These are phyloP conservation scores for Chymomyza costata DNA, from an alignment of 1,140 invertebrate genomes.

Conservation along the genomic window DNA sequence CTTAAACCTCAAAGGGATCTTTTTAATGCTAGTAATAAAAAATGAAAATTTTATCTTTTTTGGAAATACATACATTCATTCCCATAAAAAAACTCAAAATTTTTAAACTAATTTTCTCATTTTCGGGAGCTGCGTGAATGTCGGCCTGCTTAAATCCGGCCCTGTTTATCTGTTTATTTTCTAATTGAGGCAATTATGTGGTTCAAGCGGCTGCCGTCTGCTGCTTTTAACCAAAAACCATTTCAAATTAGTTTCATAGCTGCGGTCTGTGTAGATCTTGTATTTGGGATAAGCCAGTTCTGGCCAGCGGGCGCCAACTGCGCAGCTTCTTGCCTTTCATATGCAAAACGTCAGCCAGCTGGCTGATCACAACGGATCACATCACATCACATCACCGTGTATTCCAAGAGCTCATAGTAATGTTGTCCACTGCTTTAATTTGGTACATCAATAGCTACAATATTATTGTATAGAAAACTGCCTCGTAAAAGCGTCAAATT, in stretches of 20 bases:
- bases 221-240: no score
- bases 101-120: conserved; percentile 63
- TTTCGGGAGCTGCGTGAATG: conserved; percentile 40
- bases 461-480: conserved; percentile 56
- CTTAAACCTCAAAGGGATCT: no score
- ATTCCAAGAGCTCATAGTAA: no score
- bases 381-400: conserved; percentile 3
- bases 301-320: conserved; percentile 12
- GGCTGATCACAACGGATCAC: conserved; percentile 41
- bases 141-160: conserved; percentile 4
- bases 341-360: conserved; percentile 50
- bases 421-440: conserved; percentile 60
- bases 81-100: no score
- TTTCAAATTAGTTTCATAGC: no score
- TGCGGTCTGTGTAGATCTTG: no score
- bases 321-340: conserved; percentile 49
- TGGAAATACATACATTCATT: no score
- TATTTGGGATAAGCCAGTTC: no score
- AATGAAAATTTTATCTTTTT: no score
- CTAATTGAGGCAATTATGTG: conserved; percentile 70
- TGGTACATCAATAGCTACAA: conserved; percentile 51
- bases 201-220: conserved; percentile 3
- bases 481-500: conserved; percentile 71
- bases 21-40: no score
- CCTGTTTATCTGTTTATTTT: conserved; percentile 67